Evolutionary conservation across 64 coral and sea anemone species (phyloP), one percentile per base, ranked within the genome.

Genomic region (Pocillopora verrucosa): DNA sequence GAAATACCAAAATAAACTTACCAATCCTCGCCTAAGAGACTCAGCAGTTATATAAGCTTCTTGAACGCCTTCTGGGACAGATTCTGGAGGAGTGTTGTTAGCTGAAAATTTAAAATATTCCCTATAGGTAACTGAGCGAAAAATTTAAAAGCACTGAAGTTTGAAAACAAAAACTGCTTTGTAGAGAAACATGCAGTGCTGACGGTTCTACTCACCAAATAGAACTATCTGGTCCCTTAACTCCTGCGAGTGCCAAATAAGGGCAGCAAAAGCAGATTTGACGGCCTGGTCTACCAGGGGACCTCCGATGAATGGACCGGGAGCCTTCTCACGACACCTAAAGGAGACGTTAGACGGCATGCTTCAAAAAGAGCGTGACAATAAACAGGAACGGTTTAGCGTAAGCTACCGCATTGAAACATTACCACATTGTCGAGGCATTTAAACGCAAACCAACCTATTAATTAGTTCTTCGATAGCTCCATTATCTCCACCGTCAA

Each of bases 171-270:
- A 51, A 51, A 51, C 41, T 7, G 41, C 41, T 51, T 51, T 51
- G 41, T 4, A 51, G 41, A 51, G 11, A 19, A 76, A 76, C 36
- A 76, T 19, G 20, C 11, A 58, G 20, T 22, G 56, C 16, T 2
- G 1, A 9, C 58, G 6, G 16, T 12, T 78, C 20, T 63, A 72
- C 90, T 70, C 74, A 99, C 97, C 91, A 89, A 93, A 99, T 34
- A 99, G 74, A 15, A 88, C 89, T 34, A 99, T 70, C 56, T 99
- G 94, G 70, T 99, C 97, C 73, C 97, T 90, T 15, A 99, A 76
- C 58, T 95, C 91, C 75, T 99, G 97, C 3, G 97, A 99, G 73
- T 99, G 97, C 97, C 97, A 99, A 72, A 99, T 80, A n/a, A 99
- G 80, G 24, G 97, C 94, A 76, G 94, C 91, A 78, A 99, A 99